A percentile compares a stretch with the other conserved stretches of the same genome.
phyloP scores from a whole-genome alignment of 2,888 invertebrate genomes.

The Dynastes tityus region DNA sequence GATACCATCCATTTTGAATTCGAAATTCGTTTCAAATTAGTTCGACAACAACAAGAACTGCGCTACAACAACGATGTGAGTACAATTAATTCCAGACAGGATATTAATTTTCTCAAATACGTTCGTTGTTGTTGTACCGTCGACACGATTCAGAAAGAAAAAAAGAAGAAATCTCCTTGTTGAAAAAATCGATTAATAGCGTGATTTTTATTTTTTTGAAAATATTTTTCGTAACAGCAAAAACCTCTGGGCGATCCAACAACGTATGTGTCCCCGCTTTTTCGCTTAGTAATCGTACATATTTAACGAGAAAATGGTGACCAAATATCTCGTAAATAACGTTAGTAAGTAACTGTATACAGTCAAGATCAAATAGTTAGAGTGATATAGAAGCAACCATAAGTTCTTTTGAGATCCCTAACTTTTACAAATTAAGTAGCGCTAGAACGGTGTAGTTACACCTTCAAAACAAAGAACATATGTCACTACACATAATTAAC shows the following conservation, averaged over 20 bases:
- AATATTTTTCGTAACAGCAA: conserved; percentile 20
- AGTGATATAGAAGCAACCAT: too few relatives aligned
- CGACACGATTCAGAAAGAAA: not conserved
- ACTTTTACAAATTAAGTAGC: too few relatives aligned
- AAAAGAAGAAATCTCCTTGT: not conserved
- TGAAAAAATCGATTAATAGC: conserved; percentile 33
- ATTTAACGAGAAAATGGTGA: conserved; percentile 21
- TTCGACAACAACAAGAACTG: not conserved
- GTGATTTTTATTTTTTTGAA: conserved; percentile 33
- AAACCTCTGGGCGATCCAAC: not conserved
- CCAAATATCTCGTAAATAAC: not conserved
- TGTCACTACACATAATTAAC: too few relatives aligned
- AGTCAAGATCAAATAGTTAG: not conserved
- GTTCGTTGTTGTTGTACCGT: not conserved
- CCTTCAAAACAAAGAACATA: too few relatives aligned
- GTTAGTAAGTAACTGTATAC: conserved; percentile 1
- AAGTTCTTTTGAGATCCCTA: too few relatives aligned
- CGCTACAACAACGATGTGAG: not conserved
- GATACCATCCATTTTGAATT: not conserved
- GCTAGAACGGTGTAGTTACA: too few relatives aligned
- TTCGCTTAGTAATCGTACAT: conserved; percentile 24
- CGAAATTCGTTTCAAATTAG: conserved; percentile 8
- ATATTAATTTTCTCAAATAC: conserved; percentile 25
- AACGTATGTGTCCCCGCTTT: not conserved
- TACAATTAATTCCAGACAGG: conserved; percentile 21